Base-by-base conservation (phyloP, 1,140 invertebrate genomes). In the Sitobion miscanthi region DNA sequence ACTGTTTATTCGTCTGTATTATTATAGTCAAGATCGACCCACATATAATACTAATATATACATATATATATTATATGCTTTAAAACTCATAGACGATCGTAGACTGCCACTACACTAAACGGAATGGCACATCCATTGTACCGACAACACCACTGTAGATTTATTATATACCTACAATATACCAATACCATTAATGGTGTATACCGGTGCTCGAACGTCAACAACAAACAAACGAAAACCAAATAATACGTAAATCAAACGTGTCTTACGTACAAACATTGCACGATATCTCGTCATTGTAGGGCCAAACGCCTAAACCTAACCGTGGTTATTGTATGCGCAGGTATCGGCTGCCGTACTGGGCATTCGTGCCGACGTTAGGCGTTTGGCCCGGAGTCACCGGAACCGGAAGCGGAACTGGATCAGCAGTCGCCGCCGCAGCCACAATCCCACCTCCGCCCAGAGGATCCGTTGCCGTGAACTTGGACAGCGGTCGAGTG, bases 281-380 rank as follows among this genome's bases (percentile, higher is more conserved):
- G 14, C 5, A 77, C n/a, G 30, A 77, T 35, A 20, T 77, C 4
- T 69, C 62, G 62, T 35, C 49, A 42, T 42, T 17, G 9, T 47
- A 85, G 91, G 91, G 82, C 91, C 91, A 92, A 92, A 92, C 91
- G 91, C 47, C 77, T 92, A 92, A 57, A 54, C 49, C 91, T 90
- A 93, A 83, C 77, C 91, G 82, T 86, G 91, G 69, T 93, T 93
- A 45, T 93, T 93, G 91, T 93, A 86, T 93, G 91, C 49, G 91
- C 91, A 93, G 91, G 91, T 93, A 85, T 57, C 77, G 11, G 82
- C 91, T 93, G 91, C 91, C 91, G 77, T 93, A 93, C 91, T 93
- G 91, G 91, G 91, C 82, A 52, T 86, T 93, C 82, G 82, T 93
- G 69, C 91, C 91, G 47, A 52, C 91, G 17, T 54, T 85, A 86